A percentile compares a stretch with the other conserved stretches of the same genome.
Evolutionary conservation across 2,113 vertebrate genomes (phyloP).

Genomic region (Callopanchax toddi): DNA sequence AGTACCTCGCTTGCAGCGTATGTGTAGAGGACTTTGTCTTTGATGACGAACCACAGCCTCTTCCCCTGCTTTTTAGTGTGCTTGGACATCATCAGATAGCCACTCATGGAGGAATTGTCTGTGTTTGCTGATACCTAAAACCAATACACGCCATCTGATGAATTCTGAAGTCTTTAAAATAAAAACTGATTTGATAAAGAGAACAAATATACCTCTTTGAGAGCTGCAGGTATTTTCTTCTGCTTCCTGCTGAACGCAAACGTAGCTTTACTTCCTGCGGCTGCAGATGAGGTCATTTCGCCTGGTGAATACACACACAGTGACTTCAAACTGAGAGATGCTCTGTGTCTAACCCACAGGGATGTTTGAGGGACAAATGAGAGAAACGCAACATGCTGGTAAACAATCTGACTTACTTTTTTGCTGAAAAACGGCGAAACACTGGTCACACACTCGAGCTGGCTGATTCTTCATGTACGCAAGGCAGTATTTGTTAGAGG

Average conservation of each 20-base stretch:
- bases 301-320: slow-evolving; percentile 74
- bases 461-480: slow-evolving; percentile 93
- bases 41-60: slow-evolving; percentile 97
- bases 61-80: slow-evolving; percentile 92
- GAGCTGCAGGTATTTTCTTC: slow-evolving; percentile 93
- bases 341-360: too few relatives aligned
- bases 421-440: slow-evolving; percentile 85
- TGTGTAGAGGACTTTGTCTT: slow-evolving; percentile 96
- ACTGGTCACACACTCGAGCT: slow-evolving; percentile 94
- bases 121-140: slow-evolving; percentile 92
- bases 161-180: not conserved
- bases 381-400: too few relatives aligned
- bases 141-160: slow-evolving; percentile 13
- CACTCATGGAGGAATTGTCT: slow-evolving; percentile 95
- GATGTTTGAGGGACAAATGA: not conserved
- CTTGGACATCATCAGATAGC: slow-evolving; percentile 92
- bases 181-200: not conserved
- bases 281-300: slow-evolving; percentile 71
- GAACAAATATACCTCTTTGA: slow-evolving; percentile 86
- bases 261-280: slow-evolving; percentile 83
- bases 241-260: slow-evolving; percentile 84
- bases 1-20: slow-evolving; percentile 99
- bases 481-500: slow-evolving; percentile 89
- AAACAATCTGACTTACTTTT: slow-evolving; percentile 67
- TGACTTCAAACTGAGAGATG: too few relatives aligned